These are phyloP conservation scores for Anoplolepis gracilipes DNA, from an alignment of 1,140 invertebrate genomes.

Conservation along the genomic window DNA sequence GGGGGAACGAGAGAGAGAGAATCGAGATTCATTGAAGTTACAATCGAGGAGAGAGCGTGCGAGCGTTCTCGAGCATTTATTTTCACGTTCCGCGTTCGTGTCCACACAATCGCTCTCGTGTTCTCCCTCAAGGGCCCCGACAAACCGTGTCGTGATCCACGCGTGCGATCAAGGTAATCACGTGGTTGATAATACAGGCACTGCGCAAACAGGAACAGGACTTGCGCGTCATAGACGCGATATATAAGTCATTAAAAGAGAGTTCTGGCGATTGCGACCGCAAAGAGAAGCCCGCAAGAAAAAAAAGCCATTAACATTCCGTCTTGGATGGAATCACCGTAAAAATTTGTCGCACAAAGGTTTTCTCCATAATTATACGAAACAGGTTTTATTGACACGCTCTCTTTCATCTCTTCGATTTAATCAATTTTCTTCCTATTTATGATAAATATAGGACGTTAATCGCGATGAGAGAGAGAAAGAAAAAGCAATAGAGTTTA, in stretches of 20 bases:
- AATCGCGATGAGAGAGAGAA: too few relatives aligned
- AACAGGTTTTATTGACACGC: not conserved
- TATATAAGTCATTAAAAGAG: conserved; percentile 58
- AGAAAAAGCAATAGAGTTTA: too few relatives aligned
- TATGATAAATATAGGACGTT: not conserved
- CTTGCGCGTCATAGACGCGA: conserved; percentile 58
- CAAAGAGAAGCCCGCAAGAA: not conserved
- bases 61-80: not conserved
- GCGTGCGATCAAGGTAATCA: conserved; percentile 76
- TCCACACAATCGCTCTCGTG: not conserved
- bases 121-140: not conserved
- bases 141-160: conserved; percentile 55
- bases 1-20: too few relatives aligned
- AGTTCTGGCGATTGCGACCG: not conserved
- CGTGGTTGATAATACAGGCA: conserved; percentile 72
- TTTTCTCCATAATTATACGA: not conserved
- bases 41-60: not conserved
- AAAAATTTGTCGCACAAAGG: not conserved
- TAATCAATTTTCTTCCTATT: not conserved
- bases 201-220: conserved; percentile 62
- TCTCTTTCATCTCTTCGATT: not conserved
- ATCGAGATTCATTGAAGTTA: conserved; percentile 37
- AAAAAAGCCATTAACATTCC: not conserved
- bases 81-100: not conserved
- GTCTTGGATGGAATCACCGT: not conserved